A percentile compares a stretch with the other conserved stretches of the same genome.
Evolutionary conservation across 2,113 vertebrate species (phyloP).

Genomic region (Hippocampus mohnikei): DNA sequence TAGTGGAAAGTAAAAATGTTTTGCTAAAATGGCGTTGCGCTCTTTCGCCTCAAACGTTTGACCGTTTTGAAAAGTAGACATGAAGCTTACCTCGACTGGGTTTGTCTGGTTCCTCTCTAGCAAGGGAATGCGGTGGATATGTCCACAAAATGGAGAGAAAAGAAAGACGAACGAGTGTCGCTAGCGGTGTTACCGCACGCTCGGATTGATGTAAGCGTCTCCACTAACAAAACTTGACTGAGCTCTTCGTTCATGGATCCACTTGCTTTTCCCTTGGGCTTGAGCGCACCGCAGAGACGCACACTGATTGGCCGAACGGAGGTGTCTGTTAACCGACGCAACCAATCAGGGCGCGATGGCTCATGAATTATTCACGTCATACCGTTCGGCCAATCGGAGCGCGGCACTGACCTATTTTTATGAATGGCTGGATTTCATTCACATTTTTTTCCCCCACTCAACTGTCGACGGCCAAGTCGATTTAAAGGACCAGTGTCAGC

Average conservation of each 20-base stretch:
- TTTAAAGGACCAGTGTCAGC: slow-evolving; percentile 67
- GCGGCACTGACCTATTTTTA: slow-evolving; percentile 67
- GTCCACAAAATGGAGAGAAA: slow-evolving; percentile 48
- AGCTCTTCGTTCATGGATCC: slow-evolving; percentile 63
- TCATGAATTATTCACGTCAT: slow-evolving; percentile 46
- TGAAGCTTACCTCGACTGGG: slow-evolving; percentile 51
- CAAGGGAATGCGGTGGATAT: slow-evolving; percentile 33
- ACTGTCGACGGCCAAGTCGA: slow-evolving; percentile 29
- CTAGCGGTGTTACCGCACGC: slow-evolving; percentile 1
- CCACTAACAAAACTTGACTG: slow-evolving; percentile 73
- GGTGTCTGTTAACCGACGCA: slow-evolving; percentile 30
- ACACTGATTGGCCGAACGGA: slow-evolving; percentile 48
- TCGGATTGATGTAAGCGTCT: slow-evolving; percentile 26
- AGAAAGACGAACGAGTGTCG: slow-evolving; percentile 4
- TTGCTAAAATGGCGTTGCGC: slow-evolving; percentile 70
- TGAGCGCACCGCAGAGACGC: slow-evolving; percentile 18
- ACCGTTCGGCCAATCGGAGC: slow-evolving; percentile 58
- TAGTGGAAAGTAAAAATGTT: slow-evolving; percentile 58
- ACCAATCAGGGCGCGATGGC: slow-evolving; percentile 49
- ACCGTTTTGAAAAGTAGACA: neutral
- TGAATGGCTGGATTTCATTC: slow-evolving; percentile 82
- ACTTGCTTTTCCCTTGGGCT: slow-evolving; percentile 53
- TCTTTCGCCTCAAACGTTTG: slow-evolving; percentile 14
- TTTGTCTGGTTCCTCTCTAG: slow-evolving; percentile 8
- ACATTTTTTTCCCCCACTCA: slow-evolving; percentile 36